Conservation (phyloP, 1,140 invertebrate genomes). For the Lordiphosa mommai region DNA sequence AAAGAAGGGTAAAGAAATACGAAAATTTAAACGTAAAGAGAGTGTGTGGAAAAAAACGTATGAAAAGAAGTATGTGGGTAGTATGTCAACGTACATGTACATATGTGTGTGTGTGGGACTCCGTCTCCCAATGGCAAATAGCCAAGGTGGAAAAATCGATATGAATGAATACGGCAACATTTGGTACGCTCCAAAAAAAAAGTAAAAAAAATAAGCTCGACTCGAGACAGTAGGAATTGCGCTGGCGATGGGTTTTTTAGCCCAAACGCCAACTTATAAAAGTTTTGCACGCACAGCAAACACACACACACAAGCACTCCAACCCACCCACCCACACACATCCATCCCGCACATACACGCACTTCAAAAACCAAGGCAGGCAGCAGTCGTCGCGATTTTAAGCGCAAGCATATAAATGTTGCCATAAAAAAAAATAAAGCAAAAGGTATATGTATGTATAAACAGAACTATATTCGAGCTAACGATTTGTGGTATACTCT, state of each 20-base stretch:
- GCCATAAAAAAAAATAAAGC: conserved; percentile 51
- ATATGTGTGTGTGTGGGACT: conserved; percentile 33
- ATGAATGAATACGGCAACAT: conserved; percentile 73
- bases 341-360: conserved; percentile 11
- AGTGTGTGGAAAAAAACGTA: conserved; percentile 46
- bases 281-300: conserved; percentile 62
- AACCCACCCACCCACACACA: conserved; percentile 20
- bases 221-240: conserved; percentile 61
- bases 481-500: conserved; percentile 15
- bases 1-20: conserved; percentile 50
- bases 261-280: conserved; percentile 58
- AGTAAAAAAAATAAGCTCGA: conserved; percentile 36
- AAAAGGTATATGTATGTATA: conserved; percentile 26
- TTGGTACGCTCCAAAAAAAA: conserved; percentile 34
- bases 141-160: conserved; percentile 74
- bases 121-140: conserved; percentile 33
- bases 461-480: conserved; percentile 6
- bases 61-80: conserved; percentile 38
- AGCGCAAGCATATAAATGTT: conserved; percentile 61
- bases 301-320: conserved; percentile 3
- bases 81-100: conserved; percentile 54
- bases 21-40: conserved; percentile 58
- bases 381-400: conserved; percentile 62
- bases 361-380: conserved; percentile 24
- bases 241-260: conserved; percentile 46